Evolutionary conservation across 2,888 invertebrate species (phyloP).

Genomic region (Epinotia brunnichana): DNA sequence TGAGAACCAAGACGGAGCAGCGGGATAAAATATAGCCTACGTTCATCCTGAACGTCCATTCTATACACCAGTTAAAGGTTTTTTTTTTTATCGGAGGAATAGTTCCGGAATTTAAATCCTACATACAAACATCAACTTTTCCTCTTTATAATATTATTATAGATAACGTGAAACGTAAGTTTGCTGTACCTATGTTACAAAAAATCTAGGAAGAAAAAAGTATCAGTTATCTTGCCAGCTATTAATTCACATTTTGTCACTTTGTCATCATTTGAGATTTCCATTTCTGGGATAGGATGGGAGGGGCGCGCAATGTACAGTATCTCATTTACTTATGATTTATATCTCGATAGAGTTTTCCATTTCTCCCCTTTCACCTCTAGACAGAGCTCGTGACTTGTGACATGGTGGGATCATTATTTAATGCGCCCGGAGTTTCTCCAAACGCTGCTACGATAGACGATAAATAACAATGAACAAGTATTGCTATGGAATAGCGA

Average conservation of each 20-base stretch:
- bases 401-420: constrained; percentile 60
- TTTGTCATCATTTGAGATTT: constrained; percentile 71
- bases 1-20: no score
- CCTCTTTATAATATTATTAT: no score
- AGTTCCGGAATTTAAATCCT: no score
- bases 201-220: constrained; percentile 9
- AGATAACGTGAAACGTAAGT: background rate
- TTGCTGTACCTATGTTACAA: background rate
- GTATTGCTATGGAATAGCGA: constrained; percentile 36
- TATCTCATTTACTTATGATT: constrained; percentile 77
- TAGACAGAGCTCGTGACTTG: constrained; percentile 50
- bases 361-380: constrained; percentile 62
- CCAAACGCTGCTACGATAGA: constrained; percentile 32
- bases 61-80: no score
- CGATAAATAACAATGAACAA: constrained; percentile 42
- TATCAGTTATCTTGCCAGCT: constrained; percentile 42
- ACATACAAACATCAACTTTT: background rate
- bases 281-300: constrained; percentile 63
- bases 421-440: constrained; percentile 41
- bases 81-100: no score
- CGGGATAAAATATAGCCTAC: no score
- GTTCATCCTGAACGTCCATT: no score
- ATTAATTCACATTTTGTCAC: constrained; percentile 67
- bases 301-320: constrained; percentile 61
- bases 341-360: constrained; percentile 70